Evolutionary conservation across 1,140 invertebrate genomes (phyloP).

Genomic region (Bicyclus anynana): DNA sequence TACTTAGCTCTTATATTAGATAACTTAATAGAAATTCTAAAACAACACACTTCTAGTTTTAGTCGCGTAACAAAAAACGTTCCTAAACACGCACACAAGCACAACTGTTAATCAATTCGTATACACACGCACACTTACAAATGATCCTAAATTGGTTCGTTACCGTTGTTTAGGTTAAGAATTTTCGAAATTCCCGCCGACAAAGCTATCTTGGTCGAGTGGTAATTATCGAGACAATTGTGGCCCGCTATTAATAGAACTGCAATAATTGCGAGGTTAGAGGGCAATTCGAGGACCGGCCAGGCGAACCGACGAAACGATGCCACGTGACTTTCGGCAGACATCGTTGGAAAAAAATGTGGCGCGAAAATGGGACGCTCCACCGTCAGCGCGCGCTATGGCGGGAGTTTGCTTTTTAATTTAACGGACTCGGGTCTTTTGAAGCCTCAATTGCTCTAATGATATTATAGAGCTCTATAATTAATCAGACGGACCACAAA

Average conservation of each 20-base stretch:
- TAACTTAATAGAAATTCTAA: no score
- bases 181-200: conserved; percentile 39
- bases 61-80: neutral
- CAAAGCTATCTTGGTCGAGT: conserved; percentile 39
- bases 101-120: neutral
- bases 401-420: neutral
- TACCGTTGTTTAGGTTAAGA: conserved; percentile 25
- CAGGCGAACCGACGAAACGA: conserved; percentile 28
- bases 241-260: conserved; percentile 65
- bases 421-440: neutral
- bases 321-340: conserved; percentile 38
- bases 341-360: conserved; percentile 18
- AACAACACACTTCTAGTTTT: no score
- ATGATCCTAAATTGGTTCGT: conserved; percentile 17
- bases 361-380: neutral
- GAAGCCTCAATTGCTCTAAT: no score
- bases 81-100: neutral
- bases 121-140: neutral
- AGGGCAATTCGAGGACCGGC: conserved; percentile 54
- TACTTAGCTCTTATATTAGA: no score
- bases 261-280: conserved; percentile 67
- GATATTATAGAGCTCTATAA: no score
- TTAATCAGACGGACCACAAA: no score
- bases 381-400: neutral
- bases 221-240: conserved; percentile 58